Evolutionary conservation across 92 coral and sea anemone genomes (phyloP), one percentile per base, ranked within the genome.

Genomic region (Paramuricea clavata): DNA sequence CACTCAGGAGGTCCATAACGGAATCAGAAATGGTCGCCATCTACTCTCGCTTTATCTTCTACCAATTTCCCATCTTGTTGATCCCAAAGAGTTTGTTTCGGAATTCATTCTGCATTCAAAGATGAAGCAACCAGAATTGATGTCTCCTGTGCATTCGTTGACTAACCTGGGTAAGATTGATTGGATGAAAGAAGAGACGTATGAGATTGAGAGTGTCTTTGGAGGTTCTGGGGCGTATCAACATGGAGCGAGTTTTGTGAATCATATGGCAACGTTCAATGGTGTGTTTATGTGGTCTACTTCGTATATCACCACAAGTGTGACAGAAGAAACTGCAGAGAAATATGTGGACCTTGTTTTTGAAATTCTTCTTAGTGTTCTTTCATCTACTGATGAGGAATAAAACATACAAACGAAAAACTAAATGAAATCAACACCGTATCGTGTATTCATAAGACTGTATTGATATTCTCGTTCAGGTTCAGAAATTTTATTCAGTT

Each of bases 221-320:
- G 83, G 83, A 22, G 83, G 69, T 28, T 50, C 69, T 28, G 83
- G 83, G 23, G 69, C 83, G 12, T 57, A 41, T 32, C 33, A 30
- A 27, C 61, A 74, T 43, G 81, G 81, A 5, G 28, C 50, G 39
- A 78, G 68, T 26, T 52, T 78, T 33, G 21, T 78, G 69, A 78
- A 52, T 57, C 83, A 78, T 23, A 78, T 78, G 41, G 69, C 69
- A n/a, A 78, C 83, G 16, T 78, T 52, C 30, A 54, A 78, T 17
- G 69, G 83, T n/a, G 83, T 27, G 69, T 50, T 54, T 21, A 52
- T 17, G 27, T 78, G 83, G 83, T 78, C 83, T 7, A 78, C 83
- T 32, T 52, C 83, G 26, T 78, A 52, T 19, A 6, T 57, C 49
- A 78, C 69, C 0, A 52, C 25, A 32, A 30, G 69, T 34, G 62